Base-by-base conservation (phyloP, 2,797 vertebrate genomes). In the Tragopan temminckii region DNA sequence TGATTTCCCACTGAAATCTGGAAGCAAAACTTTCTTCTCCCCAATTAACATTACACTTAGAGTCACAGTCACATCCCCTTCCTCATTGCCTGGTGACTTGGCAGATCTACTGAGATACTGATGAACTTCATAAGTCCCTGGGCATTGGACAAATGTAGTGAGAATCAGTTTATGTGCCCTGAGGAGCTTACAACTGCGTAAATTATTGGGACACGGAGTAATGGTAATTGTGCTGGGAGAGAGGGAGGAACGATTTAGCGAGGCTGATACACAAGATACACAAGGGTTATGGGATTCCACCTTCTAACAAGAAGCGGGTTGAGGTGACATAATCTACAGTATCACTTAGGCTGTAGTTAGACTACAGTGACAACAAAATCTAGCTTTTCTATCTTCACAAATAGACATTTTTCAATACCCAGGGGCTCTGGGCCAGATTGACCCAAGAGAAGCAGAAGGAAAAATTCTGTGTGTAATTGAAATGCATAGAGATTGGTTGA, bases 401-500 rank as follows among this genome's bases (percentile, higher is more conserved):
- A 55, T 5, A 82, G 67, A 74, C 16, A 29, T 12, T 78, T 90
- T 40, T 19, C 45, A 29, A 11, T 72, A 61, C 58, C 25, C 52
- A 61, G 23, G 74, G 55, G 21, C 58, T 72, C 52, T 96, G 91
- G 78, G 74, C 81, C 9, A 67, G 45, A 84, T 50, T 0, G 7
- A 6, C 25, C 27, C 46, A 45, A 23, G 85, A 95, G 71, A 64
- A 96, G 88, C 3, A 10, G 77, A 96, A 96, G 70, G 53, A 66
- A 94, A 93, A 94, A 92, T 82, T 42, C 45, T n/a, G 17, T 16
- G 4, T 5, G 76, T 64, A 88, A 96, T 80, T 2, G 9, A 96
- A 88, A 69, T 61, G 40, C 68, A 68, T 18, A 79, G 74, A 82
- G 84, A 91, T 95, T 94, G 90, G 95, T 93, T 93, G 87, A 90